Evolutionary conservation across 2,888 invertebrate genomes (phyloP).

Genomic region (Mellilla xanthometata): DNA sequence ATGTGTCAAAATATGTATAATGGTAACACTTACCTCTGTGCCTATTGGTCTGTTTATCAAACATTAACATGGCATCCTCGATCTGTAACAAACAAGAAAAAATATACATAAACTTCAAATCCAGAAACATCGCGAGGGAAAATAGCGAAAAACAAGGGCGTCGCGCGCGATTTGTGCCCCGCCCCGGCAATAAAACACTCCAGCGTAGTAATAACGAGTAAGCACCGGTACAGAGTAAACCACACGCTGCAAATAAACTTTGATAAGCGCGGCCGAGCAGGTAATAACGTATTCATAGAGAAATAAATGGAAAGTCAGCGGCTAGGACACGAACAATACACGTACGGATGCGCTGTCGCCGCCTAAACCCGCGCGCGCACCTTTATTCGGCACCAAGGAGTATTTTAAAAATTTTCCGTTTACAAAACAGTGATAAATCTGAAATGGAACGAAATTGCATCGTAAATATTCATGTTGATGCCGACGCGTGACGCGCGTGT

Average conservation of each 20-base stretch:
- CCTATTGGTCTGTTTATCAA: slow-evolving; percentile 99
- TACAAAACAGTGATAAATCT: slow-evolving; percentile 70
- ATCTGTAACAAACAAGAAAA: slow-evolving; percentile 89
- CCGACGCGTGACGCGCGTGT: slow-evolving; percentile 52
- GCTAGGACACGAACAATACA: slow-evolving; percentile 79
- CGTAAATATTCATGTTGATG: slow-evolving; percentile 72
- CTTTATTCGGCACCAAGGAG: slow-evolving; percentile 67
- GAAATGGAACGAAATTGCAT: slow-evolving; percentile 72
- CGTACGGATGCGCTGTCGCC: slow-evolving; percentile 70
- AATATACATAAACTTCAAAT: slow-evolving; percentile 68
- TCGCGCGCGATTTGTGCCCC: slow-evolving; percentile 74
- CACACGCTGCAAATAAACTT: slow-evolving; percentile 83
- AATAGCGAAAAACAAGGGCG: slow-evolving; percentile 73
- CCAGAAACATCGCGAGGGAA: slow-evolving; percentile 60
- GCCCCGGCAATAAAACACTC: slow-evolving; percentile 81
- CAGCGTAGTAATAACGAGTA: slow-evolving; percentile 80
- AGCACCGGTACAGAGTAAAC: slow-evolving; percentile 82
- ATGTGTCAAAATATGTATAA: neutral
- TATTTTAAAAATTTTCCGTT: slow-evolving; percentile 66
- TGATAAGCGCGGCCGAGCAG: slow-evolving; percentile 82
- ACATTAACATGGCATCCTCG: slow-evolving; percentile 99
- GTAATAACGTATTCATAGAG: slow-evolving; percentile 84
- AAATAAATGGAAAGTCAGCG: slow-evolving; percentile 83
- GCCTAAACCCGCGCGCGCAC: slow-evolving; percentile 44
- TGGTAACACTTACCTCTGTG: slow-evolving; percentile 94